These are phyloP conservation scores for Limenitis camilla DNA, from an alignment of 2,888 invertebrate genomes.

Conservation along the genomic window DNA sequence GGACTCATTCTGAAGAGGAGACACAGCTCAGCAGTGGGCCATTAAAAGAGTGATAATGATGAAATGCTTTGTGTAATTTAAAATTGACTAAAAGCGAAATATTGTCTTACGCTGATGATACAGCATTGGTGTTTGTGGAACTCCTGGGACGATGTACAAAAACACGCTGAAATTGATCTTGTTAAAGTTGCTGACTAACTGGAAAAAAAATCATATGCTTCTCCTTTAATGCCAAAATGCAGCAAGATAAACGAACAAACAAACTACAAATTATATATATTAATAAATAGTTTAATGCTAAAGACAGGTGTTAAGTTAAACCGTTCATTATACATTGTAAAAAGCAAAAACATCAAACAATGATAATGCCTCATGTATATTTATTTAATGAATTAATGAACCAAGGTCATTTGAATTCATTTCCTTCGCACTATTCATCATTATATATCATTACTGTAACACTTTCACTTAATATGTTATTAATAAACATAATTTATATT, in stretches of 20 bases:
- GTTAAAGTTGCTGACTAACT: too few species aligned
- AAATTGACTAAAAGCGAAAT: too few species aligned
- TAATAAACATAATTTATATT: constrained; percentile 6
- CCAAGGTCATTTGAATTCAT: constrained; percentile 68
- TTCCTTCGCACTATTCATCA: constrained; percentile 39
- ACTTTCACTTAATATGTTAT: neutral
- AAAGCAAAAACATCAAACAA: constrained; percentile 38
- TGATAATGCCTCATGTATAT: constrained; percentile 66
- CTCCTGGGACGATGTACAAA: too few species aligned
- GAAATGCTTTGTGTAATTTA: too few species aligned
- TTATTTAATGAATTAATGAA: constrained; percentile 62
- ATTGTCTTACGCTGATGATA: too few species aligned
- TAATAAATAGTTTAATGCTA: constrained; percentile 11
- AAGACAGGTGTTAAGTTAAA: constrained; percentile 16
- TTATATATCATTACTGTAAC: constrained; percentile 28
- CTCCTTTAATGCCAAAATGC: too few species aligned
- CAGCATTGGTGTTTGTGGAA: too few species aligned
- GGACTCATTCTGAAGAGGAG: too few species aligned
- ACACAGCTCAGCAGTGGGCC: too few species aligned
- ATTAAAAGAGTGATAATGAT: too few species aligned
- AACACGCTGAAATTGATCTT: too few species aligned
- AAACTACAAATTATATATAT: neutral
- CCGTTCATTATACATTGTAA: constrained; percentile 18
- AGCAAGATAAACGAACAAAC: constrained; percentile 17
- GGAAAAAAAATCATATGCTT: too few species aligned